Evolutionary conservation across 2,113 vertebrate species (phyloP).

Genomic region (Trematomus loennbergii): DNA sequence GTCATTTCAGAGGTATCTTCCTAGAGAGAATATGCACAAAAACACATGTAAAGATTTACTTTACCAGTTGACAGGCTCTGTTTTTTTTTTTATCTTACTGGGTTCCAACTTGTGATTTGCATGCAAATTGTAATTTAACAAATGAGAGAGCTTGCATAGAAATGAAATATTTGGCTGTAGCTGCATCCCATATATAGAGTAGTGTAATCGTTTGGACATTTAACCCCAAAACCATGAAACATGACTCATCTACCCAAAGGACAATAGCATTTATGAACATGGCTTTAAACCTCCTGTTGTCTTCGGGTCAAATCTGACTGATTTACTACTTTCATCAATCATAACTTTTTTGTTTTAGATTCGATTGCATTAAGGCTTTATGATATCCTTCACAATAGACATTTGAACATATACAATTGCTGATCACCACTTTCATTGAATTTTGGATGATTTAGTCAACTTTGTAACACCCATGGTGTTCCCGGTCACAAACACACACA

Average conservation of each 20-base stretch:
- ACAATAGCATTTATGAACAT: not conserved
- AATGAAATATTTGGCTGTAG: constrained; percentile 1
- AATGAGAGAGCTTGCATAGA: not conserved
- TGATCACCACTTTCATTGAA: no score
- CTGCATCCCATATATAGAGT: not conserved
- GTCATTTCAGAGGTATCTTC: constrained; percentile 24
- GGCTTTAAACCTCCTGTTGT: not conserved
- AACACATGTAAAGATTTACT: constrained; percentile 6
- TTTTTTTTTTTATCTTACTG: not conserved
- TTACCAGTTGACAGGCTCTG: not conserved
- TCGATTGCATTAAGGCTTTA: no score
- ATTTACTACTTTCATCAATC: no score
- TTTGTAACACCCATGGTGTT: no score
- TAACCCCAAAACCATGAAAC: constrained; percentile 5
- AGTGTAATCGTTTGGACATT: constrained; percentile 10
- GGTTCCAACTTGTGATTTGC: constrained; percentile 9
- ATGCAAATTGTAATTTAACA: constrained; percentile 7
- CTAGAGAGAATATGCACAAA: not conserved
- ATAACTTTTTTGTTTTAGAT: no score
- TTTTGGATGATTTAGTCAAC: no score
- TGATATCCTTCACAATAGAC: no score
- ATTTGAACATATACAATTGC: no score
- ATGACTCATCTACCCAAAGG: constrained; percentile 7
- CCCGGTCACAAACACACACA: no score
- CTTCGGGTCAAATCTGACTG: no score